A percentile compares a stretch with the other conserved stretches of the same genome.
phyloP scores from a whole-genome alignment of 2,113 vertebrate species.

The Pterocles gutturalis region DNA sequence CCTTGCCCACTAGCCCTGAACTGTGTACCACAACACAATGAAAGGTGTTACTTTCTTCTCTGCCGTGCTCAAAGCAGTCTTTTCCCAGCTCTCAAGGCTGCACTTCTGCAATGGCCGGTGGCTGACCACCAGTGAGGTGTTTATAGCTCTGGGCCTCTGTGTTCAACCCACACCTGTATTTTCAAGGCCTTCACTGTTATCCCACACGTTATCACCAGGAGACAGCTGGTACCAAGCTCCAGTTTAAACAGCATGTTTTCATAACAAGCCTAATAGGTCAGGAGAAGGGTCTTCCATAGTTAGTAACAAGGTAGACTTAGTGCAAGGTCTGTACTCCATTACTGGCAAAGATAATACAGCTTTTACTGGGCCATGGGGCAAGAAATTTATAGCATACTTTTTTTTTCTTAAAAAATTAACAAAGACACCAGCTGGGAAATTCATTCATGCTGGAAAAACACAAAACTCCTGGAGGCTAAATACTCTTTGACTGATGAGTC shows the following conservation, averaged over 20 bases:
- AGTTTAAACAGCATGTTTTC: not conserved
- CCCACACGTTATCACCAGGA: not conserved
- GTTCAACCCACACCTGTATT: fast-evolving
- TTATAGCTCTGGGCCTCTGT: not conserved
- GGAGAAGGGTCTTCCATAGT: not conserved
- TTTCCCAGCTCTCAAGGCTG: not conserved
- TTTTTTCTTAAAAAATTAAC: not conserved
- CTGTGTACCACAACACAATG: fast-evolving
- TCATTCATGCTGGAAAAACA: conserved; percentile 21
- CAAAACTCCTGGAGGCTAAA: not conserved
- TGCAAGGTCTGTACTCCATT: not conserved
- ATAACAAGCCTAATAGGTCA: not conserved
- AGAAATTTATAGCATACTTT: not conserved
- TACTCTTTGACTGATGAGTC: not conserved
- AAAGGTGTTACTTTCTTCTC: not conserved
- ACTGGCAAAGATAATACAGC: not conserved
- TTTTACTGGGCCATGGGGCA: not conserved
- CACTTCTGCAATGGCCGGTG: not conserved
- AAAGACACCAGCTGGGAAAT: conserved; percentile 6
- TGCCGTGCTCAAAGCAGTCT: not conserved
- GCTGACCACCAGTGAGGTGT: not conserved
- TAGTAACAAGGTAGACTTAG: not conserved
- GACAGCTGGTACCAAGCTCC: not conserved
- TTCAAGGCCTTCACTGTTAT: not conserved
- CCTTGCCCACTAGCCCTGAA: not conserved